Evolutionary conservation across 2,888 invertebrate species (phyloP), one percentile per base, ranked within the genome.

Genomic region (Loripinus fragilis): DNA sequence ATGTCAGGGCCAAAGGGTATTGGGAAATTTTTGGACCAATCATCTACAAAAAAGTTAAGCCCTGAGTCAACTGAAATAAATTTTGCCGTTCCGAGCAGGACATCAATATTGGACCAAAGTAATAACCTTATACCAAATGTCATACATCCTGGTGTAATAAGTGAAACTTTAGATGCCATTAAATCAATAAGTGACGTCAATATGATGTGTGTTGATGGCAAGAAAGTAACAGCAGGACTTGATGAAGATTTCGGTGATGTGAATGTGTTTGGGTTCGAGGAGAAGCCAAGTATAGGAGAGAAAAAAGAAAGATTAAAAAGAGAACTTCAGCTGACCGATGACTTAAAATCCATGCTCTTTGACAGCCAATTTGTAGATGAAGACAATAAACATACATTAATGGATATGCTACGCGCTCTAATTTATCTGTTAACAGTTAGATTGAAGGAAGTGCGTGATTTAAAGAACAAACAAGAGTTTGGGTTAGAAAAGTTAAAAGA

Each of bases 401-500:
- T 28, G 5, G 42, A 48, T 17, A 67, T 23, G 65, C 2, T 73
- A 12, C 45, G 23, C 17, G 33, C 7, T 15, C 12, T 60, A 17
- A 23, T 60, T 23, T 30, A 52, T 33, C 17, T 68, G 1, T 20
- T 50, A 10, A 67, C 68, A 41, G 12, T 38, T 1, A 52, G 74
- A 55, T 35, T 72, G 20, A 55, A 65, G 35, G 75, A 80, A 41
- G 64, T 52, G n/a, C 33, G 70, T n/a, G 23, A 41, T 28, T 33
- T 73, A 0, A n/a, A 70, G 23, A 7, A 38, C 7, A 38, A 64
- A 70, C 80, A 80, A 60, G 70, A 71, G 33, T 48, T 66, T 33
- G 80, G 66, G 17, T 23, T 80, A 20, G 66, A 74, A 17, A 76
- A 80, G 64, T 71, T 80, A 10, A 80, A 67, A 30, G 30, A 48